A percentile compares a stretch with the other conserved stretches of the same genome.
phyloP scores from a whole-genome alignment of 2,797 vertebrate species.

The Eurystomus glaucurus region DNA sequence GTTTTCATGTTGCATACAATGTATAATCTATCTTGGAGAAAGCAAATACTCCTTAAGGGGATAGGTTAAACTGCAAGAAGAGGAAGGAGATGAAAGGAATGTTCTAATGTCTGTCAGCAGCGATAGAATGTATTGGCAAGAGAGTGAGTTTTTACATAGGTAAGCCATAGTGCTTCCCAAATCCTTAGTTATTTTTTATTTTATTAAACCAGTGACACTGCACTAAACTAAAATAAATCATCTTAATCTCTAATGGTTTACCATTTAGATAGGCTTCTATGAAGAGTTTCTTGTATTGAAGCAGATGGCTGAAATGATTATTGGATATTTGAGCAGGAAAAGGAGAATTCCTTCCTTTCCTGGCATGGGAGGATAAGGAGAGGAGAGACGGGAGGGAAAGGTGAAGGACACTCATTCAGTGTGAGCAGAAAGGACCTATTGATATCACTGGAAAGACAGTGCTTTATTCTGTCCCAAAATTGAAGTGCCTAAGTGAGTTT shows the following conservation, averaged over 20 bases:
- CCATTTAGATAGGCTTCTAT: slow-evolving; percentile 59
- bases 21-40: slow-evolving; percentile 81
- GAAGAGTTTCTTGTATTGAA: slow-evolving; percentile 60
- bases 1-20: slow-evolving; percentile 72
- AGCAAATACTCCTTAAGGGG: slow-evolving; percentile 81
- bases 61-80: slow-evolving; percentile 77
- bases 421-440: slow-evolving; percentile 37
- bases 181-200: slow-evolving; percentile 75
- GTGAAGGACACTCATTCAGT: background rate
- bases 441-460: background rate
- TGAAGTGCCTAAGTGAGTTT: slow-evolving; percentile 9
- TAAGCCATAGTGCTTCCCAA: slow-evolving; percentile 68
- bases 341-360: slow-evolving; percentile 54
- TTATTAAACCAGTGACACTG: slow-evolving; percentile 71
- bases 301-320: slow-evolving; percentile 62
- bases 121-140: slow-evolving; percentile 66
- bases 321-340: slow-evolving; percentile 60
- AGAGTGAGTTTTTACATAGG: slow-evolving; percentile 70
- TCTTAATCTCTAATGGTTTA: slow-evolving; percentile 64
- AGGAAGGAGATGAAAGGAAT: slow-evolving; percentile 82
- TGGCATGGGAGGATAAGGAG: slow-evolving; percentile 31
- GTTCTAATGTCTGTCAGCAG: slow-evolving; percentile 80
- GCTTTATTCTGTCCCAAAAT: background rate
- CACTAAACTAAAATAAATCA: slow-evolving; percentile 75
- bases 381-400: background rate